Percentiles rank a stretch among this genome's conserved stretches.
These are phyloP conservation scores for Enteromius radiatus DNA, from an alignment of 2,797 vertebrate species.

Conservation along the genomic window DNA sequence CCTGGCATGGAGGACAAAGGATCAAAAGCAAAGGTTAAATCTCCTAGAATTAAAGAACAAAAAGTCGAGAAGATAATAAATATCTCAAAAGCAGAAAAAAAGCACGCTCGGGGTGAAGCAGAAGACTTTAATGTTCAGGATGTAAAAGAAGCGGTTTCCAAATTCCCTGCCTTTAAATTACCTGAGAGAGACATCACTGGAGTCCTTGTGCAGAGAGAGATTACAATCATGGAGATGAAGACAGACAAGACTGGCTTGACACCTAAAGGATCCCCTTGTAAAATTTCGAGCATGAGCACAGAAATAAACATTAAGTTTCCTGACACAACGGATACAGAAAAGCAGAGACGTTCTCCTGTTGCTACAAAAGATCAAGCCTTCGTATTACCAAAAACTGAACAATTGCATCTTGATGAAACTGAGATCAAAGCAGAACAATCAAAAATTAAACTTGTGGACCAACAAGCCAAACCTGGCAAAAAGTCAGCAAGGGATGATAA, in stretches of 20 bases:
- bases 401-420: constrained; percentile 58
- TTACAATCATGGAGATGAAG: constrained; percentile 77
- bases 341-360: constrained; percentile 26
- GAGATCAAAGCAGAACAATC: constrained; percentile 61
- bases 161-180: constrained; percentile 78
- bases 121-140: constrained; percentile 76
- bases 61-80: constrained; percentile 62
- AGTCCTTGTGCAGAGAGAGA: constrained; percentile 76
- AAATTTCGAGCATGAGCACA: constrained; percentile 66
- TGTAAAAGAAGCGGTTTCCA: constrained; percentile 80
- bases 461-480: constrained; percentile 27
- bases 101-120: constrained; percentile 64
- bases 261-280: constrained; percentile 69
- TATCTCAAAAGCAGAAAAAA: constrained; percentile 56
- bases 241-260: constrained; percentile 76
- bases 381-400: constrained; percentile 68
- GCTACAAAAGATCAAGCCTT: constrained; percentile 53
- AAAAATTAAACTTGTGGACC: constrained; percentile 57
- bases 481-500: constrained; percentile 33
- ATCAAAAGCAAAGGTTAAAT: constrained; percentile 24
- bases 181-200: constrained; percentile 76
- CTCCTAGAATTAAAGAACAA: constrained; percentile 55
- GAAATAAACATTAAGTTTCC: constrained; percentile 51
- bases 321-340: constrained; percentile 40
- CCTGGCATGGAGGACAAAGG: constrained; percentile 66